Evolutionary conservation across 1,140 invertebrate genomes (phyloP), one percentile per base, ranked within the genome.

Genomic region (Galendromus occidentalis): DNA sequence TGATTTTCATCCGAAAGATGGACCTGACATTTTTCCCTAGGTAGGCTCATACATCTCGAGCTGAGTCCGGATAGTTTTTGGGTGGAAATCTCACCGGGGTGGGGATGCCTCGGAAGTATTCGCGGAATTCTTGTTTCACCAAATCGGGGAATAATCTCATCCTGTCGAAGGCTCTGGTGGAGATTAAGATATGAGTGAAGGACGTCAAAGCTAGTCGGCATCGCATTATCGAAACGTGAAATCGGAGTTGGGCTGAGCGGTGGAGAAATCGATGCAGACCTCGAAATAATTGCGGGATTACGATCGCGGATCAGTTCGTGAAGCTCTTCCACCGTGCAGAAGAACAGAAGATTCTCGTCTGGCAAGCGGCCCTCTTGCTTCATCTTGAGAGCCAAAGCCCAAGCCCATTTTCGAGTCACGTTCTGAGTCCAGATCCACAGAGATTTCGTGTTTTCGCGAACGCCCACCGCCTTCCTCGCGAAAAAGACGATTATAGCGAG

Each of bases 291-390:
- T 5, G 70, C 74, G 2, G 82, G 78, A 70, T 81, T 79, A 42
- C 79, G 73, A 1, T 74, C 79, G 6, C 74, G 51, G 1, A 87
- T 73, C 0, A 87, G 75, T 39, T 75, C 69, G n/a, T 74, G 74
- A 14, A 90, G 77, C 75, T 90, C 87, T 39, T 77, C 68, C 30
- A 81, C 75, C 1, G 84, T 83, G 59, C 89, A 76, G 73, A 81
- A 86, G 72, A 82, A 87, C 25, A 89, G 73, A 0, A 89, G 74
- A 25, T 84, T 79, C 18, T 72, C 69, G 47, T 83, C 77, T 0
- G 86, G 86, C n/a, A 91, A 68, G 14, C 79, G 75, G 67, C 83
- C 83, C 68, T 84, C 78, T 1, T 71, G 68, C 0, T 80, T 77
- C 75, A 89, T 77, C 22, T 81, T 68, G 17, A 76, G 69, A 0